These are phyloP conservation scores for Actenoides lindsayi DNA, from an alignment of 2,113 vertebrate genomes.

Conservation along the genomic window DNA sequence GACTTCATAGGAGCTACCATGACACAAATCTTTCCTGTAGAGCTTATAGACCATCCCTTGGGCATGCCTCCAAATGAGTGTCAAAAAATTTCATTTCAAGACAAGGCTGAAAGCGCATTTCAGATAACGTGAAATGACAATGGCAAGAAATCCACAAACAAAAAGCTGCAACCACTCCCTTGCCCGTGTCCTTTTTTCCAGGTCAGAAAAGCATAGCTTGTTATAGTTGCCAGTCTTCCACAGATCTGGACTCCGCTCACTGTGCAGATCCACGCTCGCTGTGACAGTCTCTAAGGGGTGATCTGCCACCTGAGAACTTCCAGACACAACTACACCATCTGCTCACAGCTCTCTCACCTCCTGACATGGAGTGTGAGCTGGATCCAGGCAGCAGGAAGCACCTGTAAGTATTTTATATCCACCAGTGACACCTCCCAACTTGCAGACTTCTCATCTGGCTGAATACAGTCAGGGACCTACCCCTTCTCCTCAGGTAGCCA, in stretches of 20 bases:
- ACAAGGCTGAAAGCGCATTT: neutral
- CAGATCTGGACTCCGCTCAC: neutral
- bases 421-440: conserved; percentile 32
- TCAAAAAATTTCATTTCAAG: neutral
- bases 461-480: neutral
- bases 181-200: neutral
- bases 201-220: neutral
- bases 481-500: conserved; percentile 27
- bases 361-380: neutral
- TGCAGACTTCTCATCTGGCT: conserved; percentile 14
- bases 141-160: neutral
- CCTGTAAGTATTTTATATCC: conserved; percentile 35
- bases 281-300: neutral
- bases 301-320: conserved; percentile 53
- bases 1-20: neutral
- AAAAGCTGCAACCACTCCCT: neutral
- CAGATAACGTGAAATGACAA: neutral
- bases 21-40: neutral
- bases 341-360: neutral
- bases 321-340: conserved; percentile 41
- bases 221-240: neutral
- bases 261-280: neutral
- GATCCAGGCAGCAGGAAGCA: conserved; percentile 36
- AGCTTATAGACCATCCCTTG: neutral
- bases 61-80: neutral